A percentile compares a stretch with the other conserved stretches of the same genome.
Conservation (phyloP, 2,797 vertebrate genomes). For the Rhinophrynus dorsalis region DNA sequence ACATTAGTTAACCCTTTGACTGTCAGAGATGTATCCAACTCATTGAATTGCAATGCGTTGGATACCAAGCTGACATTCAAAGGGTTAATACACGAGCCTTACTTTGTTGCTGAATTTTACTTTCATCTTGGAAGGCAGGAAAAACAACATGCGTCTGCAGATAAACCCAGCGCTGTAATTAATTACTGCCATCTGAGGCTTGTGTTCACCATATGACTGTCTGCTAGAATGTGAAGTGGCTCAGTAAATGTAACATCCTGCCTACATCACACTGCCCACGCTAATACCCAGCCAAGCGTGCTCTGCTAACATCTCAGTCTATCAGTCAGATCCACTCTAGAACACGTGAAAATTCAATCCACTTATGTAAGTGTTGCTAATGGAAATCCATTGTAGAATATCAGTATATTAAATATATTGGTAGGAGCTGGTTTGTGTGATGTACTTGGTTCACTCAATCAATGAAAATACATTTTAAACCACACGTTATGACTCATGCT, state of each 20-base stretch:
- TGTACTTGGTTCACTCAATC: too few relatives aligned
- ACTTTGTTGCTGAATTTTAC: background rate
- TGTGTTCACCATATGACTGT: slow-evolving; percentile 47
- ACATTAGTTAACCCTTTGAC: too few relatives aligned
- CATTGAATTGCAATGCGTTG: too few relatives aligned
- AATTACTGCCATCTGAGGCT: slow-evolving; percentile 39
- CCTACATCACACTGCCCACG: slow-evolving; percentile 12
- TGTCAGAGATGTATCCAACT: too few relatives aligned
- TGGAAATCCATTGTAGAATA: too few relatives aligned
- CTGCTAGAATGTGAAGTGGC: slow-evolving; percentile 31
- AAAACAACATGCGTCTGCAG: slow-evolving; percentile 9
- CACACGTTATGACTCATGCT: too few relatives aligned
- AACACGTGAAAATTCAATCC: background rate
- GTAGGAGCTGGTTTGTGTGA: too few relatives aligned
- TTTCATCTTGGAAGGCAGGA: background rate
- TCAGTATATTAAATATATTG: too few relatives aligned
- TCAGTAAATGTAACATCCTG: slow-evolving; percentile 37
- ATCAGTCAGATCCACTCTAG: background rate
- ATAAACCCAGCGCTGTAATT: slow-evolving; percentile 43
- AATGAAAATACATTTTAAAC: too few relatives aligned
- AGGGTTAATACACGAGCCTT: too few relatives aligned
- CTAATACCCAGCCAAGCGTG: slow-evolving; percentile 5
- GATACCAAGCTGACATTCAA: too few relatives aligned
- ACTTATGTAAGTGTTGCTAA: background rate
- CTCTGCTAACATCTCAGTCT: slow-evolving; percentile 16